phyloP scores from a whole-genome alignment of 2,888 invertebrate species.

The Allacma fusca region DNA sequence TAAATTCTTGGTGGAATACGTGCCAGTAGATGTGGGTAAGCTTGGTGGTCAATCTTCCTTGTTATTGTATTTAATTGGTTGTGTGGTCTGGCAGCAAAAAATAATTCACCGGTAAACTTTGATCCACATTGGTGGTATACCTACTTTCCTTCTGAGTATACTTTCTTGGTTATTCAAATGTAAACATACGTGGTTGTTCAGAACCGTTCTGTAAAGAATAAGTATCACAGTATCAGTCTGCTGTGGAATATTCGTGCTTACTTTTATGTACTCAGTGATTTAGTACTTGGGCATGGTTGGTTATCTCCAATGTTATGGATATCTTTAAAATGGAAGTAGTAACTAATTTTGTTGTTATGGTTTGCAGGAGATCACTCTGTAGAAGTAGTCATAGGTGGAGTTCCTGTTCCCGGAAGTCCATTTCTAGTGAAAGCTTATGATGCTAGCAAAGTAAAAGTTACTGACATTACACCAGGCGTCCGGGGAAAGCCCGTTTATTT shows the following conservation, averaged over 20 bases:
- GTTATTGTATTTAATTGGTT: too few relatives aligned
- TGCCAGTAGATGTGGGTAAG: slow-evolving; percentile 85
- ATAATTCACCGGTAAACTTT: too few relatives aligned
- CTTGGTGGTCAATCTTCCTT: slow-evolving; percentile 29
- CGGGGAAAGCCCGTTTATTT: slow-evolving; percentile 94
- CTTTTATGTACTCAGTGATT: too few relatives aligned
- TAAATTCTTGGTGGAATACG: slow-evolving; percentile 70
- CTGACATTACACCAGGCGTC: slow-evolving; percentile 88
- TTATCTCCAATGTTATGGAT: too few relatives aligned
- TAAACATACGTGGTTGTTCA: too few relatives aligned
- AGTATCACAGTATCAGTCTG: too few relatives aligned
- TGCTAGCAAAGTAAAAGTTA: slow-evolving; percentile 91
- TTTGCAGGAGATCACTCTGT: slow-evolving; percentile 82
- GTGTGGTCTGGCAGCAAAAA: too few relatives aligned
- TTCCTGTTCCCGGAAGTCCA: slow-evolving; percentile 90
- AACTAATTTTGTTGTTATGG: background rate
- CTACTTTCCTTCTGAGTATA: background rate
- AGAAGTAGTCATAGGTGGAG: slow-evolving; percentile 76
- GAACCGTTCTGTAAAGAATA: too few relatives aligned
- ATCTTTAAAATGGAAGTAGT: background rate
- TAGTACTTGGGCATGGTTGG: too few relatives aligned
- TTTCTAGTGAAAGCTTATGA: slow-evolving; percentile 96
- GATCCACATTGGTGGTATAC: background rate
- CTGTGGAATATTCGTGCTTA: too few relatives aligned
- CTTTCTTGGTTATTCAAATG: too few relatives aligned